Conservation (phyloP, 2,113 vertebrate species). For the Mesoclemmys tuberculata region DNA sequence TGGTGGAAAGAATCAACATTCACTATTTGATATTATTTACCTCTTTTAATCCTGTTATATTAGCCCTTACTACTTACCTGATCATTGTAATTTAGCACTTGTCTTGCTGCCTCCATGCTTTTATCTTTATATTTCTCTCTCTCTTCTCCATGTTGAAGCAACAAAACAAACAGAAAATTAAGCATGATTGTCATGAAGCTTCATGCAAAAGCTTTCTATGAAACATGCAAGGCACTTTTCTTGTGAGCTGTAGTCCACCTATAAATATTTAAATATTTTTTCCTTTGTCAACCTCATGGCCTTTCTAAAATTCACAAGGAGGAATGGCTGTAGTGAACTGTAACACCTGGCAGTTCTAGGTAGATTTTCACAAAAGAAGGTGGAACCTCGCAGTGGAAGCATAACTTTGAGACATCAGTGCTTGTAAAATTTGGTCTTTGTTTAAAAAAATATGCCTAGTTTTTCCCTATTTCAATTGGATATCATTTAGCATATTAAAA, state of each 20-base stretch:
- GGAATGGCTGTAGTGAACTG: constrained; percentile 23
- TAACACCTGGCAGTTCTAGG: neutral
- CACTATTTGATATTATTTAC: neutral
- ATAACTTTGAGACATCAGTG: too few relatives aligned
- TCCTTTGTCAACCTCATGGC: neutral
- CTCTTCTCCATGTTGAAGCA: neutral
- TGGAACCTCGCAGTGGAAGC: neutral
- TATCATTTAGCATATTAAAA: too few relatives aligned
- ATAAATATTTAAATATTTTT: neutral
- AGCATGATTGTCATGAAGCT: neutral
- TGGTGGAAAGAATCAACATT: neutral
- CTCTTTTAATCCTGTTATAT: neutral
- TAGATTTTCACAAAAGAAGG: rapidly evolving
- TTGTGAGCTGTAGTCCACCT: rapidly evolving
- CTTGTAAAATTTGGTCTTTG: too few relatives aligned
- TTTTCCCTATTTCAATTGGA: too few relatives aligned
- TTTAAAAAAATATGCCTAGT: too few relatives aligned
- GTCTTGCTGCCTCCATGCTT: neutral
- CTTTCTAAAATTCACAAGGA: neutral
- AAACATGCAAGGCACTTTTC: neutral
- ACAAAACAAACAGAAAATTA: neutral
- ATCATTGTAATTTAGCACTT: neutral
- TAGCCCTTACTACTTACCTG: neutral
- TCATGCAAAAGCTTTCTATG: neutral
- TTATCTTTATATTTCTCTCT: neutral